These are phyloP conservation scores for Chroicocephalus ridibundus DNA, from an alignment of 2,113 vertebrate genomes.

Conservation along the genomic window DNA sequence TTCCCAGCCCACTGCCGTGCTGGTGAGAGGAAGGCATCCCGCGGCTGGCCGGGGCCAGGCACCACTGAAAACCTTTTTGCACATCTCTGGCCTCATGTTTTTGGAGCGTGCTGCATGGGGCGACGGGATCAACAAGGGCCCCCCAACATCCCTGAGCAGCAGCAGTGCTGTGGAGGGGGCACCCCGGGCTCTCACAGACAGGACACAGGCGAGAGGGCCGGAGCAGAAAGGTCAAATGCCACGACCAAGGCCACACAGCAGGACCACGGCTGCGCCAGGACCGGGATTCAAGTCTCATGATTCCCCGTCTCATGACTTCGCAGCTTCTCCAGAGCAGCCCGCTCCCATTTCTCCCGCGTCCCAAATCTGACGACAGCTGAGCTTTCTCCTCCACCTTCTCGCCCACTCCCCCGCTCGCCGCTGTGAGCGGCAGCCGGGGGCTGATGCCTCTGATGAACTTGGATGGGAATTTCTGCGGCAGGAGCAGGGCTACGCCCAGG, in stretches of 20 bases:
- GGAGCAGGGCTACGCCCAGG: background rate
- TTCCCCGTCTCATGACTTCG: background rate
- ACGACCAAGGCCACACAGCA: background rate
- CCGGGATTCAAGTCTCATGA: background rate
- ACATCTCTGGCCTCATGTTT: background rate
- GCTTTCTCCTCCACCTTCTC: background rate
- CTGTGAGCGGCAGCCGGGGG: accelerated
- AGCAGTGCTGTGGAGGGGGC: background rate
- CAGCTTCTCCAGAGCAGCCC: background rate
- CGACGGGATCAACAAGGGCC: background rate
- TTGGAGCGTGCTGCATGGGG: background rate
- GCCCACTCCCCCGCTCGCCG: accelerated
- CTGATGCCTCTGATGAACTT: background rate
- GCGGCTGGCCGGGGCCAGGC: background rate
- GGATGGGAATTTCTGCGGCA: background rate
- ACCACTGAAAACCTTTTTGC: background rate
- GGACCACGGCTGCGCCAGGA: background rate
- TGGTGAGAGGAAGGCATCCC: background rate
- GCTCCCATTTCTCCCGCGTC: background rate
- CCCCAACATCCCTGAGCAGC: background rate
- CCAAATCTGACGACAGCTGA: background rate
- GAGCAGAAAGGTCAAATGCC: background rate
- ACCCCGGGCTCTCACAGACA: background rate
- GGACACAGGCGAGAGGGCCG: background rate
- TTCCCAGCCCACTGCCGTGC: background rate